A percentile compares a stretch with the other conserved stretches of the same genome.
These are phyloP conservation scores for Australoheros facetus DNA, from an alignment of 2,797 vertebrate genomes.

Conservation along the genomic window DNA sequence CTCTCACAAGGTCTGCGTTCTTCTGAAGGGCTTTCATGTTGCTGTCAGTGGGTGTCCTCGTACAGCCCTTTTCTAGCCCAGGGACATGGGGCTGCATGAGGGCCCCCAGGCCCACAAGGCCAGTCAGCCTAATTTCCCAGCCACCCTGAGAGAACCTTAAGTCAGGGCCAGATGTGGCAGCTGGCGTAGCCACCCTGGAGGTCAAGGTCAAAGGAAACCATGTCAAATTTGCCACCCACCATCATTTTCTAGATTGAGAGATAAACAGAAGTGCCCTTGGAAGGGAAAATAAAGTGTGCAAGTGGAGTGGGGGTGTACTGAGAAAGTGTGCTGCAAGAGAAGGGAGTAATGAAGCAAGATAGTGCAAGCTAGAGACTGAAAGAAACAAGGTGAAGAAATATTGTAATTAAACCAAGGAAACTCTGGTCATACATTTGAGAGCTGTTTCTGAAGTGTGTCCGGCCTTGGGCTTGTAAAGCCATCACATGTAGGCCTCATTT, in stretches of 20 bases:
- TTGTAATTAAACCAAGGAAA: conserved; percentile 60
- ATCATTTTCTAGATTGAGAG: conserved; percentile 68
- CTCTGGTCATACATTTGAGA: conserved; percentile 66
- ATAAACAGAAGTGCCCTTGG: conserved; percentile 60
- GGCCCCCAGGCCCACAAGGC: conserved; percentile 71
- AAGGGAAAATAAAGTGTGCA: conserved; percentile 27
- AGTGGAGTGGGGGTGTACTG: conserved; percentile 3
- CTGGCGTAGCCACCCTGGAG: conserved; percentile 74
- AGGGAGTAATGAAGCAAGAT: conserved; percentile 32
- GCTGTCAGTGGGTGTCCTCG: conserved; percentile 69
- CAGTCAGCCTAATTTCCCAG: conserved; percentile 70
- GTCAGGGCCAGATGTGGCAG: conserved; percentile 83
- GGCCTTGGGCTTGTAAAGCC: conserved; percentile 76
- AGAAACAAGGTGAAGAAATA: conserved; percentile 41
- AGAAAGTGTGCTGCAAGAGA: conserved; percentile 10
- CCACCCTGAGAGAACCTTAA: conserved; percentile 73
- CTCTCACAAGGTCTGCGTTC: conserved; percentile 67
- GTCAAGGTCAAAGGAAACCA: conserved; percentile 84
- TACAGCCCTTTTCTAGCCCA: conserved; percentile 51
- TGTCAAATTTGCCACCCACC: conserved; percentile 82
- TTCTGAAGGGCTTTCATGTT: conserved; percentile 73
- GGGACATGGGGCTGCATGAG: conserved; percentile 58
- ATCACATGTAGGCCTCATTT: conserved; percentile 69
- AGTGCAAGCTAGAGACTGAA: conserved; percentile 5
- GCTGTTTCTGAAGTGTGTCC: conserved; percentile 76